Evolutionary conservation across 2,888 invertebrate genomes (phyloP), one percentile per base, ranked within the genome.

Genomic region (Polyploca ridens): DNA sequence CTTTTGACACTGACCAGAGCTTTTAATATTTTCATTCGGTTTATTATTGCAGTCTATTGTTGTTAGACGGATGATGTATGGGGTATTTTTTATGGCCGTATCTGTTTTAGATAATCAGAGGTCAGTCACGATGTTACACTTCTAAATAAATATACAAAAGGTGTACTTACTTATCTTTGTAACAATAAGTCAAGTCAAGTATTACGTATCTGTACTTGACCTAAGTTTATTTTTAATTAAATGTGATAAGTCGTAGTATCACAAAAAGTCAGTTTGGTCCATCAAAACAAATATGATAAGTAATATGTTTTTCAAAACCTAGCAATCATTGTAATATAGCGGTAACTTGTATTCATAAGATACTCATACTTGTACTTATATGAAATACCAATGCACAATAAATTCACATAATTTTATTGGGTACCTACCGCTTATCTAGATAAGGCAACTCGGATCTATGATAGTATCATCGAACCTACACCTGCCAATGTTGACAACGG

Each of bases 401-500:
- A 49, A 49, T 46, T 49, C 49, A 49, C 49, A 49, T 49, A 7
- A 49, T 54, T 54, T 54, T 19, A 19, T 19, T 54, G 10, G 16
- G 27, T 27, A 27, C 27, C 10, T 54, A 19, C 11, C 5, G 41
- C 60, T 64, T 74, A 71, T 75, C 73, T 67, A 70, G 73, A 79
- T 61, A 38, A 61, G 44, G 44, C 35, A 19, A 61, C 61, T 27
- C 41, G 41, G 13, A 41, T 41, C 13, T 19, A 16, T 27, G 61
- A 41, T 73, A 68, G 46, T 72, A 77, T 80, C 77, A 73, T 63
- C 70, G 69, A 54, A 54, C 54, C 19, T 35, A 75, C 81, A 91
- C 91, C 90, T 91, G 90, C 85, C 87, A 87, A 82, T 80, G 79
- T 87, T 80, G 80, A 81, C 85, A 90, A 89, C 90, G 90, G 88